These are phyloP conservation scores for Mizuhopecten yessoensis DNA, from an alignment of 1,140 invertebrate genomes.

Conservation along the genomic window DNA sequence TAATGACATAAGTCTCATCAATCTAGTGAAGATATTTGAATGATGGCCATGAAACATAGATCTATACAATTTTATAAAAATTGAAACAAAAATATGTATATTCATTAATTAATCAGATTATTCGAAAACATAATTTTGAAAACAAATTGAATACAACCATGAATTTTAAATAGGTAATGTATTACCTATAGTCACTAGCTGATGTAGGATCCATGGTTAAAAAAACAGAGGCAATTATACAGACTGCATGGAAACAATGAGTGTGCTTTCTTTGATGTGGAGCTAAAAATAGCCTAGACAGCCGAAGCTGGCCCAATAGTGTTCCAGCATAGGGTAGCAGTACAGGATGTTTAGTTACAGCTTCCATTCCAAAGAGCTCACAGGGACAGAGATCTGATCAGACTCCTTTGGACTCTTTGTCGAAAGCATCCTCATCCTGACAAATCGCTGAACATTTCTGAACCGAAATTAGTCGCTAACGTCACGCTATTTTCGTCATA, in stretches of 20 bases:
- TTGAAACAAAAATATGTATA: no score
- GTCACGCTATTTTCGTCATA: no score
- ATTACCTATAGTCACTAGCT: no score
- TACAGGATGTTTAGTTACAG: neutral
- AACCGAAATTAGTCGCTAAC: neutral
- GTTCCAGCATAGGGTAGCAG: neutral
- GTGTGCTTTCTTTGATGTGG: slow-evolving; percentile 8
- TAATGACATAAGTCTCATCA: no score
- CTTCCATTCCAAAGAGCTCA: neutral
- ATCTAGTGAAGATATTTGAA: no score
- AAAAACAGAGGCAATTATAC: neutral
- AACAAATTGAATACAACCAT: no score
- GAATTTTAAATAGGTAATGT: no score
- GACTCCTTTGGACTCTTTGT: neutral
- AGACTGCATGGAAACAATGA: slow-evolving; percentile 16
- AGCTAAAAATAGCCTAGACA: slow-evolving; percentile 18
- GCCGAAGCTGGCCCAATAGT: neutral
- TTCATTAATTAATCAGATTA: no score
- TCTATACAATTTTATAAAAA: no score
- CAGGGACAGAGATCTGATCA: neutral
- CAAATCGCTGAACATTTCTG: neutral
- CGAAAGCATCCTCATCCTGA: neutral
- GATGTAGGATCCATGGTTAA: neutral
- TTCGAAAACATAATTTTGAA: no score
- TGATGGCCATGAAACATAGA: no score